Base-by-base conservation (phyloP, 2,797 vertebrate genomes). In the Xiphorhynchus erythropygius region DNA sequence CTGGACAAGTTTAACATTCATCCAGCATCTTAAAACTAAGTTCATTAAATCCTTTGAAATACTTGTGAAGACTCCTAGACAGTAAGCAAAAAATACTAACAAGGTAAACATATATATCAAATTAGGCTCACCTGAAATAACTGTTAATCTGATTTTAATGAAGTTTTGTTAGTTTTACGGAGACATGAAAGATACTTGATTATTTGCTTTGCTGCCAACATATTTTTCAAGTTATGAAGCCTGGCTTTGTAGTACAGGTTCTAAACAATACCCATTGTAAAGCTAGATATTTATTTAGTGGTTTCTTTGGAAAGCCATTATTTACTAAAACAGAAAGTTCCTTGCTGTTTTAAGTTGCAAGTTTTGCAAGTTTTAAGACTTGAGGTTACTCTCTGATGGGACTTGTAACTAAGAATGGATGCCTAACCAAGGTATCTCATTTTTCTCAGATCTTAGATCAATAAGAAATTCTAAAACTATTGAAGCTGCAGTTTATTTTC, bases 241-340 rank as follows among this genome's bases (percentile, higher is more conserved):
- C 64, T 25, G 8, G 25, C 12, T 96, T 96, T 95, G 44, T 87
- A 74, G 79, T 55, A 75, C 39, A 62, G 4, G 32, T 89, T 94
- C 73, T 59, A 95, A 96, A 89, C 89, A 80, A 42, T 50, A 84
- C 11, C 19, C 74, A 33, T 59, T 76, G 32, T 90, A 94, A 95
- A 96, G 56, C 46, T 73, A 87, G 57, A 23, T 87, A 39, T 53
- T 96, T 89, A 86, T 89, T 96, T 84, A 74, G 74, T 59, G 25
- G 13, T 79, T 90, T 65, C 24, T 89, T 59, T 93, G 67, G 78
- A 90, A 80, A 95, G 49, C 41, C 82, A 37, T 83, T 79, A 79
- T 55, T 55, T 92, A 71, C 55, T 42, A 7, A 47, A 7, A 47
- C 18, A 59, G 21, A 67, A 83, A 59, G 11, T 49, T 87, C 59